phyloP scores from a whole-genome alignment of 2,888 invertebrate genomes.

The Aplocera efformata region DNA sequence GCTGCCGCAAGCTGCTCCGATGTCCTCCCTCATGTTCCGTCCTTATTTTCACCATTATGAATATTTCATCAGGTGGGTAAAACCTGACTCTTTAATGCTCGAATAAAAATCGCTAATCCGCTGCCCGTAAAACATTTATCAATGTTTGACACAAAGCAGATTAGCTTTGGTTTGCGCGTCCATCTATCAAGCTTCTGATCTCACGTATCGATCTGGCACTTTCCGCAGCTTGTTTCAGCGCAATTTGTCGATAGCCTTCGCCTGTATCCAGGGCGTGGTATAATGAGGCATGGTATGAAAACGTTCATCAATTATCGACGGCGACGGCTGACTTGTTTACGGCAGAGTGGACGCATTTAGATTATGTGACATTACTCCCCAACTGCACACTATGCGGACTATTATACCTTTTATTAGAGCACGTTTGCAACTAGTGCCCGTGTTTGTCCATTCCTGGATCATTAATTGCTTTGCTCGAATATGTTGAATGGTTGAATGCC shows the following conservation, averaged over 20 bases:
- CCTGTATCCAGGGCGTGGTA: slow-evolving; percentile 69
- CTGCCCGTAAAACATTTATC: slow-evolving; percentile 15
- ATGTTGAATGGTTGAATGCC: slow-evolving; percentile 14
- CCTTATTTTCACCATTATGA: slow-evolving; percentile 39
- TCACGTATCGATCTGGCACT: slow-evolving; percentile 26
- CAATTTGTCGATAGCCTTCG: slow-evolving; percentile 65
- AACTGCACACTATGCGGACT: slow-evolving; percentile 44
- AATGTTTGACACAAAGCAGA: slow-evolving; percentile 24
- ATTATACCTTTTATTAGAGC: slow-evolving; percentile 38
- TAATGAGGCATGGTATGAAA: slow-evolving; percentile 75
- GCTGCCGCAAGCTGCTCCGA: slow-evolving; percentile 37
- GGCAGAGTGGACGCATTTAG: slow-evolving; percentile 73
- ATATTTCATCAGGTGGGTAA: slow-evolving; percentile 47
- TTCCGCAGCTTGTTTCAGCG: slow-evolving; percentile 42
- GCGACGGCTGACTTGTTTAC: slow-evolving; percentile 72
- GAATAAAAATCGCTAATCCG: slow-evolving; percentile 19
- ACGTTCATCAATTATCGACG: slow-evolving; percentile 77
- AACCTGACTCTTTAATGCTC: slow-evolving; percentile 31
- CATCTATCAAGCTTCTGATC: slow-evolving; percentile 34
- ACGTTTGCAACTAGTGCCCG: slow-evolving; percentile 30
- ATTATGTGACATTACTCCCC: slow-evolving; percentile 62
- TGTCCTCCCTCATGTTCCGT: slow-evolving; percentile 30
- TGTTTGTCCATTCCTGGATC: slow-evolving; percentile 19
- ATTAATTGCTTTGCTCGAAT: slow-evolving; percentile 14
- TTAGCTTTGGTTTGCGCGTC: slow-evolving; percentile 30